Percentiles rank a stretch among this genome's conserved stretches.
These are phyloP conservation scores for Drymonia ruficornis DNA, from an alignment of 2,888 invertebrate species.

Conservation along the genomic window DNA sequence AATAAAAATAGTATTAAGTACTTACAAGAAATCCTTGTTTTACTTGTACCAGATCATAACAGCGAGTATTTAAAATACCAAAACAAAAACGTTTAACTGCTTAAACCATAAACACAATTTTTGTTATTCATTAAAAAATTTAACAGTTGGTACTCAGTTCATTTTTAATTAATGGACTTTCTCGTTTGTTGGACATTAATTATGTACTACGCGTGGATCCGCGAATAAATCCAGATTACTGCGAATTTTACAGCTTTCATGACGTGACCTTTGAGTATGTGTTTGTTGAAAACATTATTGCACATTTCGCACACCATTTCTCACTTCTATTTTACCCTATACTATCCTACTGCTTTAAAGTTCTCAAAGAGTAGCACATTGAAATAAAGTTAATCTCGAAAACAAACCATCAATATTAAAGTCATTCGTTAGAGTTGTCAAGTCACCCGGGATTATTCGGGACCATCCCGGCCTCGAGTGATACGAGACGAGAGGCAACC, in stretches of 20 bases:
- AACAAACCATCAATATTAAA: constrained; percentile 3
- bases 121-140: neutral
- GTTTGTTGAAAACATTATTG: no score
- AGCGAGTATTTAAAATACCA: no score
- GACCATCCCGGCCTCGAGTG: constrained; percentile 3
- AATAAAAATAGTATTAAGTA: no score
- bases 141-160: neutral
- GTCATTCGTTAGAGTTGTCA: constrained; percentile 14
- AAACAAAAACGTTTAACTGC: no score
- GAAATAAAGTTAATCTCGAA: neutral
- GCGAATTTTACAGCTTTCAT: neutral
- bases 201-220: neutral
- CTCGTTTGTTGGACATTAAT: neutral
- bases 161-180: neutral
- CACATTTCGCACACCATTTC: no score
- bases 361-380: no score
- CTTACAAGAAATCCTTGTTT: no score
- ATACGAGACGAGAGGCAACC: constrained; percentile 6
- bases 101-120: neutral
- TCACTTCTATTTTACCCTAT: no score
- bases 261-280: neutral
- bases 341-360: no score
- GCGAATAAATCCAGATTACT: neutral
- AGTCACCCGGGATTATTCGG: constrained; percentile 13
- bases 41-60: no score